Evolutionary conservation across 2,797 vertebrate species (phyloP).

Genomic region (Squalus acanthias): DNA sequence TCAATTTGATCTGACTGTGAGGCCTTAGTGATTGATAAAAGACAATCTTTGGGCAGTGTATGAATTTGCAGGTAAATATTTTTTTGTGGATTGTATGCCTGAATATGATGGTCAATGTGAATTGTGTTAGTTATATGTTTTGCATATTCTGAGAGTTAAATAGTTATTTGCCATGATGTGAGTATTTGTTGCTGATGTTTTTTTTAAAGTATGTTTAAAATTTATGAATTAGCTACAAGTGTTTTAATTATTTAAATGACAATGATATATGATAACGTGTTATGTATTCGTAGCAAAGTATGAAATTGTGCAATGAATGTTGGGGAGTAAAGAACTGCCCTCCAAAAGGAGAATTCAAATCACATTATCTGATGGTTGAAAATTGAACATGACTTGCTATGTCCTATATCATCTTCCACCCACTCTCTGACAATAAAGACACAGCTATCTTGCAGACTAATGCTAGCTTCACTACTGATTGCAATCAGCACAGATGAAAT

Average conservation of each 20-base stretch:
- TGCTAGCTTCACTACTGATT: background rate
- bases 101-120: background rate
- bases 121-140: background rate
- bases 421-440: background rate
- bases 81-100: background rate
- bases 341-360: background rate
- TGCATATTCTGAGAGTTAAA: background rate
- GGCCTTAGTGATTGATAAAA: background rate
- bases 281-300: background rate
- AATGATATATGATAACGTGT: background rate
- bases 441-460: slow-evolving; percentile 11
- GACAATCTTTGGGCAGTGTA: background rate
- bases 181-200: background rate
- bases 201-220: background rate
- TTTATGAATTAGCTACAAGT: background rate
- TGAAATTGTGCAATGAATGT: background rate
- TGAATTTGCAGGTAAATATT: background rate
- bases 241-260: background rate
- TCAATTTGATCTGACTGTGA: background rate
- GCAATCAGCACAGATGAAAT: background rate
- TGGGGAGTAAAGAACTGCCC: background rate
- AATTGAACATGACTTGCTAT: background rate
- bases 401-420: background rate
- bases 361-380: background rate
- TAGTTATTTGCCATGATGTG: background rate